Evolutionary conservation across 2,888 invertebrate genomes (phyloP).

Genomic region (Rhimphoctona megacephalus): DNA sequence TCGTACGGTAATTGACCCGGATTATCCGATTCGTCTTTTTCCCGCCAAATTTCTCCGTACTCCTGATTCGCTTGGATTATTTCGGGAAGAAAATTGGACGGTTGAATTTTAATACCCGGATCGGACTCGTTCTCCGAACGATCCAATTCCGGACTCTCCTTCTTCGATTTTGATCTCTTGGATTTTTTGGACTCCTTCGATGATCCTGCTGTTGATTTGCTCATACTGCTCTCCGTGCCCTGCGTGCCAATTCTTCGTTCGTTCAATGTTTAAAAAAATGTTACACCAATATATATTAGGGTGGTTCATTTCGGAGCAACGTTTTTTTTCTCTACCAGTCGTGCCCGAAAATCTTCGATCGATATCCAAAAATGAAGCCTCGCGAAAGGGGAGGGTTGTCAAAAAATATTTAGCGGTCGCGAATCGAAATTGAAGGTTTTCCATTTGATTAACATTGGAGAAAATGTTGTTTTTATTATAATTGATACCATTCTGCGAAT

Average conservation of each 20-base stretch:
- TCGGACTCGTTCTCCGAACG: conserved; percentile 88
- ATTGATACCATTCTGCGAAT: too few relatives aligned
- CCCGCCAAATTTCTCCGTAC: conserved; percentile 94
- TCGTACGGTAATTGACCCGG: conserved; percentile 91
- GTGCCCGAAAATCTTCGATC: too few relatives aligned
- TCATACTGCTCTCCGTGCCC: conserved; percentile 92
- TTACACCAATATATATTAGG: too few relatives aligned
- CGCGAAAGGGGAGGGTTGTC: too few relatives aligned
- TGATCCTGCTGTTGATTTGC: conserved; percentile 91
- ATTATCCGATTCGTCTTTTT: conserved; percentile 91
- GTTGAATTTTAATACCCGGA: conserved; percentile 88
- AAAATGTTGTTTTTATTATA: too few relatives aligned
- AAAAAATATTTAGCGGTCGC: too few relatives aligned
- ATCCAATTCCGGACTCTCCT: conserved; percentile 86
- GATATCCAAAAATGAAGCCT: too few relatives aligned
- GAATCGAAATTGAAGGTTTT: too few relatives aligned
- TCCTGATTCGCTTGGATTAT: conserved; percentile 91
- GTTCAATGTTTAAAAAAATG: too few relatives aligned
- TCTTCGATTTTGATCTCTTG: conserved; percentile 91
- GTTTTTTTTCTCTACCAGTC: too few relatives aligned
- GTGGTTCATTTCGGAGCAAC: too few relatives aligned
- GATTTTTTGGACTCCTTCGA: conserved; percentile 92
- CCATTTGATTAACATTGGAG: too few relatives aligned
- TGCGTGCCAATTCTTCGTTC: conserved; percentile 73
- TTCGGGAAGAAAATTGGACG: conserved; percentile 91